phyloP scores from a whole-genome alignment of 2,888 invertebrate genomes.

The Microdon myrmicae region DNA sequence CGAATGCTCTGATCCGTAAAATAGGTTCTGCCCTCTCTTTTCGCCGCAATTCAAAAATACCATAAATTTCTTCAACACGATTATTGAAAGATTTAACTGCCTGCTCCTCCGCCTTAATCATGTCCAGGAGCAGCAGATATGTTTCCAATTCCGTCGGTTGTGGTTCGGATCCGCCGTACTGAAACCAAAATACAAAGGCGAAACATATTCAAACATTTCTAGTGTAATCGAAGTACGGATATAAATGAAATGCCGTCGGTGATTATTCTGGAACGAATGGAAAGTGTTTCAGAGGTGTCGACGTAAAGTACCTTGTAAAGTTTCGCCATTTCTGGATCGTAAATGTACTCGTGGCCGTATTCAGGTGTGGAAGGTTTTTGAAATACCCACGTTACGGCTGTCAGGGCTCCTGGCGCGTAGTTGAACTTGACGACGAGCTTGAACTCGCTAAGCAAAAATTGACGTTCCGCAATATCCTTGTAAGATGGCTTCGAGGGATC shows the following conservation, averaged over 20 bases:
- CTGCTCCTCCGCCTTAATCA: constrained; percentile 73
- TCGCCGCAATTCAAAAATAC: constrained; percentile 67
- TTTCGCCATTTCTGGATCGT: constrained; percentile 73
- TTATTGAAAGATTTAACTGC: constrained; percentile 70
- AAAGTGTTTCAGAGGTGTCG: too few species aligned
- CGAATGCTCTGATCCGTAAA: constrained; percentile 70
- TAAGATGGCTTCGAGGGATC: constrained; percentile 68
- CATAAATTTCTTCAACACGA: constrained; percentile 61
- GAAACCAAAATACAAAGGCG: constrained; percentile 23
- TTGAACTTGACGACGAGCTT: constrained; percentile 65
- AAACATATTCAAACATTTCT: not conserved
- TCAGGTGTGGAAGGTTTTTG: constrained; percentile 77
- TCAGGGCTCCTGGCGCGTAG: constrained; percentile 62
- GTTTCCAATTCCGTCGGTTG: constrained; percentile 73
- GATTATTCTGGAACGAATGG: not conserved
- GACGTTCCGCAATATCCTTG: constrained; percentile 74
- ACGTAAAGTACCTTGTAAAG: constrained; percentile 73
- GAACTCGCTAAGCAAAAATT: constrained; percentile 72
- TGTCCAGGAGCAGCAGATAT: constrained; percentile 72
- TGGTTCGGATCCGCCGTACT: constrained; percentile 74
- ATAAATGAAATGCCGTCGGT: constrained; percentile 31
- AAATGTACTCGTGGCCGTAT: constrained; percentile 75
- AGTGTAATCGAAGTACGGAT: not conserved
- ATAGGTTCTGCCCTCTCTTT: constrained; percentile 68
- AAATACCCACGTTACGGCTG: constrained; percentile 71